phyloP scores from a whole-genome alignment of 2,113 vertebrate species.

The Potamarius usumacintae region DNA sequence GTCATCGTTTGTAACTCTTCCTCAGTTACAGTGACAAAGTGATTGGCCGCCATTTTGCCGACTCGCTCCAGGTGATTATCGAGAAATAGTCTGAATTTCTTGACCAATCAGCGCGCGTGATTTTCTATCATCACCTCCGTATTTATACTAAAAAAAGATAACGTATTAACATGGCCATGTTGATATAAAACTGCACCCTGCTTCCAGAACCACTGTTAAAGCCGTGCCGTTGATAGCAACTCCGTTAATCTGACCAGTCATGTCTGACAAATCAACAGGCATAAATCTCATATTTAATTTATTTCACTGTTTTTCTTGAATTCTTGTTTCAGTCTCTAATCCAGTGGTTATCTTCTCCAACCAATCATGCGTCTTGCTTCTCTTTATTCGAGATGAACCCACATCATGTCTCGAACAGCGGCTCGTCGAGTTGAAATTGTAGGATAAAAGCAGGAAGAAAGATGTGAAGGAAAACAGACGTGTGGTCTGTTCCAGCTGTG shows the following conservation, averaged over 20 bases:
- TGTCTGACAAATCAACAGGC: not conserved
- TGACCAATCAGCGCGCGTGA: too few relatives aligned
- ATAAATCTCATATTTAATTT: not conserved
- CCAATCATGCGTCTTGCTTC: not conserved
- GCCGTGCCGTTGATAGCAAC: too few relatives aligned
- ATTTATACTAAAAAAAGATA: too few relatives aligned
- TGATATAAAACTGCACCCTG: not conserved
- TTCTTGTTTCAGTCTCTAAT: not conserved
- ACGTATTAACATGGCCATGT: not conserved
- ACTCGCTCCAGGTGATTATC: too few relatives aligned
- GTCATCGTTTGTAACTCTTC: too few relatives aligned
- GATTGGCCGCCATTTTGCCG: too few relatives aligned
- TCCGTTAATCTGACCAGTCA: not conserved
- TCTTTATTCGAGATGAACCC: not conserved
- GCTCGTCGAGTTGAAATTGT: not conserved
- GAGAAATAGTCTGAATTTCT: too few relatives aligned
- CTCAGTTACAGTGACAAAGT: too few relatives aligned
- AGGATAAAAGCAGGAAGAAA: not conserved
- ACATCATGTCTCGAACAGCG: not conserved
- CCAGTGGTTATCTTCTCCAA: not conserved
- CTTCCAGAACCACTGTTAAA: not conserved
- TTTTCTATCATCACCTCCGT: too few relatives aligned
- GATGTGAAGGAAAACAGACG: not conserved
- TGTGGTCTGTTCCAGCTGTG: conserved; percentile 14
- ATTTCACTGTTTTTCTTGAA: not conserved